Percentiles rank a stretch among this genome's conserved stretches.
Evolutionary conservation across 2,888 invertebrate genomes (phyloP).

Genomic region (Endotricha flammealis): DNA sequence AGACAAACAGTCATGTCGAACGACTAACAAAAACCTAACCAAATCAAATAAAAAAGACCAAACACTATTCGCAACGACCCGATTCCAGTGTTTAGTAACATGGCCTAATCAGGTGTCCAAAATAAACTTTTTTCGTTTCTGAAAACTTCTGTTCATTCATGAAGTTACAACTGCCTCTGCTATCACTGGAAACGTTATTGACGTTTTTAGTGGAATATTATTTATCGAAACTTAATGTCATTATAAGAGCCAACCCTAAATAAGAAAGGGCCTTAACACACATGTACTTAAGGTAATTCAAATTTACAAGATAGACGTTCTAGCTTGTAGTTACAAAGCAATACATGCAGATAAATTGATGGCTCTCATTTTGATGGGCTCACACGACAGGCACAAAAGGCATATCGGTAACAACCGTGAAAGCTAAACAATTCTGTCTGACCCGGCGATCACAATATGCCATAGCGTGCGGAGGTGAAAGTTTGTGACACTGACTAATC

Average conservation of each 20-base stretch:
- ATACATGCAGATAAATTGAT: slow-evolving; percentile 30
- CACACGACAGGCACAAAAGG: slow-evolving; percentile 37
- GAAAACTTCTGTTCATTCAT: no score
- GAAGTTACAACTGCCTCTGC: no score
- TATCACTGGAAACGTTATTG: no score
- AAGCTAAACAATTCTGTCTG: slow-evolving; percentile 46
- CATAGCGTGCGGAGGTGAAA: slow-evolving; percentile 58
- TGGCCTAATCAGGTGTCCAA: no score
- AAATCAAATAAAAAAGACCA: no score
- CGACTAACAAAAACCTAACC: no score
- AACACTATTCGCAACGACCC: no score
- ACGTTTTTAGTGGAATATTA: no score
- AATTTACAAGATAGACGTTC: neutral
- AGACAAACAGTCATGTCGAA: no score
- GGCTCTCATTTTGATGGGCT: slow-evolving; percentile 36
- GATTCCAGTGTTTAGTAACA: no score
- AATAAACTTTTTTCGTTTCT: no score
- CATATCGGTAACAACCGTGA: slow-evolving; percentile 49
- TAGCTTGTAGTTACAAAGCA: neutral
- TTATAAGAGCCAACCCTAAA: neutral
- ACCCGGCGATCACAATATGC: slow-evolving; percentile 50
- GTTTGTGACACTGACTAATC: slow-evolving; percentile 63
- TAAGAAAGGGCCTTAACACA: neutral
- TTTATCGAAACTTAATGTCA: no score
- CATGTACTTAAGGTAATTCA: neutral